phyloP scores from a whole-genome alignment of 1,140 invertebrate genomes.

The Ceratina australensis region DNA sequence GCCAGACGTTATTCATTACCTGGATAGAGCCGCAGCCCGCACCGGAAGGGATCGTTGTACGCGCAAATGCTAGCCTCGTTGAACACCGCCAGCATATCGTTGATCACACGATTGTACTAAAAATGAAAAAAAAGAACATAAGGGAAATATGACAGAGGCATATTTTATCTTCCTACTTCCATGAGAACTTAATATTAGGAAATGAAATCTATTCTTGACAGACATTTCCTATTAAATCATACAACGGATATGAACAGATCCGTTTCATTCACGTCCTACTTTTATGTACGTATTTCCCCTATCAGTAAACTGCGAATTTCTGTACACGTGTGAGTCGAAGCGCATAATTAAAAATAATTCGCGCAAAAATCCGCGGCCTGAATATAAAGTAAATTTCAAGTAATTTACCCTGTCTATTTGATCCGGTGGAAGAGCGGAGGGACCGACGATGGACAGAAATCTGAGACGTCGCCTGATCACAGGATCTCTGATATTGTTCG shows the following conservation, averaged over 20 bases:
- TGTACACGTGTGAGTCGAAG: too few relatives aligned
- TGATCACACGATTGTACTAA: conserved; percentile 91
- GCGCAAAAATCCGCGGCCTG: too few relatives aligned
- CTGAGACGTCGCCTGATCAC: conserved; percentile 86
- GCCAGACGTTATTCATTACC: conserved; percentile 78
- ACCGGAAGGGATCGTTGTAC: conserved; percentile 89
- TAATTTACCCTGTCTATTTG: conserved; percentile 88
- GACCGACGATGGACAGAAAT: conserved; percentile 89
- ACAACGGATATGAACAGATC: too few relatives aligned
- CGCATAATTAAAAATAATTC: too few relatives aligned
- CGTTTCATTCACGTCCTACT: too few relatives aligned
- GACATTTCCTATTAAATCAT: conserved; percentile 1
- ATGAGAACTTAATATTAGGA: background rate
- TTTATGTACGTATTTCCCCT: too few relatives aligned
- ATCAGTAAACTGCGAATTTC: too few relatives aligned
- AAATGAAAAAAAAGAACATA: conserved; percentile 60
- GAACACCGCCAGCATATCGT: conserved; percentile 93
- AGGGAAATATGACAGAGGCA: background rate
- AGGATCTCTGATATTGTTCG: conserved; percentile 84
- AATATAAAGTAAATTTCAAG: background rate
- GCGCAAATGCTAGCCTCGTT: conserved; percentile 92
- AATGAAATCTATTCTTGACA: background rate
- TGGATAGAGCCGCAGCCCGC: conserved; percentile 89
- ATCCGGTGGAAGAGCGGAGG: conserved; percentile 89
- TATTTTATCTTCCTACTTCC: background rate